These are phyloP conservation scores for Acronicta psi DNA, from an alignment of 2,888 invertebrate genomes.

Conservation along the genomic window DNA sequence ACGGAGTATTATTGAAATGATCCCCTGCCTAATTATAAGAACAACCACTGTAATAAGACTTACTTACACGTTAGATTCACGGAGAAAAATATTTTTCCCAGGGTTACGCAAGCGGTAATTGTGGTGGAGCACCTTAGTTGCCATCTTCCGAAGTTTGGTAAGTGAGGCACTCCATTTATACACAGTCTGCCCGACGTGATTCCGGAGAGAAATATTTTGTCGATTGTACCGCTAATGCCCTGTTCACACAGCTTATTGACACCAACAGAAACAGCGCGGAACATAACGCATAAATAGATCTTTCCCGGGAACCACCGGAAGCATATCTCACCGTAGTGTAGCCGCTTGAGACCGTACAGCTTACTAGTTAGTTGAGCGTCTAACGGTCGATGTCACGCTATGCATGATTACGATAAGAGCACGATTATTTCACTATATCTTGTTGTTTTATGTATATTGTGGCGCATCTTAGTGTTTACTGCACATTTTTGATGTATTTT, in stretches of 20 bases:
- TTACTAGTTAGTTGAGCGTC: conserved; percentile 79
- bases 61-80: conserved; percentile 89
- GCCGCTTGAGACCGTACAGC: conserved; percentile 82
- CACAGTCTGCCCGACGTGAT: conserved; percentile 88
- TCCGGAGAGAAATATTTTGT: conserved; percentile 89
- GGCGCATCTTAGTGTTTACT: conserved; percentile 78
- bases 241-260: conserved; percentile 81
- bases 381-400: conserved; percentile 85
- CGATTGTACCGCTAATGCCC: conserved; percentile 87
- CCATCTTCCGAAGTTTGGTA: conserved; percentile 89
- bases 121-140: conserved; percentile 89
- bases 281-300: conserved; percentile 88
- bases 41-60: conserved; percentile 83
- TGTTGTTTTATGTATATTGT: conserved; percentile 73
- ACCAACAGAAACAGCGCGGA: conserved; percentile 83
- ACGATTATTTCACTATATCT: conserved; percentile 77
- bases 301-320: conserved; percentile 88
- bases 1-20: conserved; percentile 74
- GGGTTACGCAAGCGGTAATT: conserved; percentile 89
- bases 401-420: conserved; percentile 88
- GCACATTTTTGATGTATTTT: conserved; percentile 75
- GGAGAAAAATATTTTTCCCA: conserved; percentile 89
- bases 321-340: conserved; percentile 84
- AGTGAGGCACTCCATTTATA: conserved; percentile 89
- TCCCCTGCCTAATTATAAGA: conserved; percentile 76